These are phyloP conservation scores for Lycocorax pyrrhopterus DNA, from an alignment of 2,113 vertebrate species.

Conservation along the genomic window DNA sequence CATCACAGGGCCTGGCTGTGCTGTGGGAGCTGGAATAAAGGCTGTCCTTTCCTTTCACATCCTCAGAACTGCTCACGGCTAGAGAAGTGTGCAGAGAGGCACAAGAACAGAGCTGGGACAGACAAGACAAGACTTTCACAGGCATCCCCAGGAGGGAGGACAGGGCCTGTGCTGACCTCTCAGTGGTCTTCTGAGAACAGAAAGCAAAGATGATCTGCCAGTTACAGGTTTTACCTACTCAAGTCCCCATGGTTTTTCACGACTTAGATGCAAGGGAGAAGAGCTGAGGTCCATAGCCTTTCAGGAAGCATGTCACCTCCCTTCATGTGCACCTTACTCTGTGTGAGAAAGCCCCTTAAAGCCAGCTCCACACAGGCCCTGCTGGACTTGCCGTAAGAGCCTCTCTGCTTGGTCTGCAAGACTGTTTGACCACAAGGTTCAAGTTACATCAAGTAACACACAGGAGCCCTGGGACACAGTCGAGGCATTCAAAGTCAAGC, in stretches of 20 bases:
- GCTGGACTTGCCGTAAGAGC: not conserved
- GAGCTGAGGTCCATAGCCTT: not conserved
- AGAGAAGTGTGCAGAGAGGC: not conserved
- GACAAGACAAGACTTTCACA: not conserved
- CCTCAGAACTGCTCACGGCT: fast-evolving
- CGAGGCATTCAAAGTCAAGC: not conserved
- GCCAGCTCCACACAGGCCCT: not conserved
- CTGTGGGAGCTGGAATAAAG: not conserved
- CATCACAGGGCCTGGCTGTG: not conserved
- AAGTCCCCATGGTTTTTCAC: not conserved
- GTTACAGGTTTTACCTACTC: not conserved
- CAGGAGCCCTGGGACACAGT: too few relatives aligned
- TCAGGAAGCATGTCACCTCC: not conserved
- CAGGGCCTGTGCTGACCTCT: not conserved
- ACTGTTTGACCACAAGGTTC: not conserved
- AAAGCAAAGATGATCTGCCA: not conserved
- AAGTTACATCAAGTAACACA: not conserved
- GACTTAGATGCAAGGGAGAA: not conserved
- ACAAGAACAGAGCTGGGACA: not conserved
- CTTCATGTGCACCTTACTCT: not conserved
- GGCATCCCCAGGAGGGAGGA: not conserved
- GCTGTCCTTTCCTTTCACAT: not conserved
- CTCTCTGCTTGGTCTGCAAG: not conserved
- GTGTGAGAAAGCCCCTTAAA: not conserved
- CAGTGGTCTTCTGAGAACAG: not conserved